A percentile compares a stretch with the other conserved stretches of the same genome.
Evolutionary conservation across 2,888 invertebrate species (phyloP).

Genomic region (Thumatha senex): DNA sequence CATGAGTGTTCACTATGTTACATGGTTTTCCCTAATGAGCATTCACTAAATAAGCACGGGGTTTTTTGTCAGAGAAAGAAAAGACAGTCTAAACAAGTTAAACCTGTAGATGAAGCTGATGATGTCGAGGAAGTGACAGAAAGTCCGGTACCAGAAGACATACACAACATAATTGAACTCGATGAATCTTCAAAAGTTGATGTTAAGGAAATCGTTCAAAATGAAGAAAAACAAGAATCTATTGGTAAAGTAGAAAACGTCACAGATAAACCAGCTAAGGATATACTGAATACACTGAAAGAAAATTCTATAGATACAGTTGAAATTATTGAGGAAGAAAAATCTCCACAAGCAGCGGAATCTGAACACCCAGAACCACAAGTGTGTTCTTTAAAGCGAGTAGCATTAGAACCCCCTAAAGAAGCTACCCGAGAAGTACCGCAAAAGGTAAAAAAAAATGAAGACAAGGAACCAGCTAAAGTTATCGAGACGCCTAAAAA

Average conservation of each 20-base stretch:
- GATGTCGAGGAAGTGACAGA: slow-evolving; percentile 27
- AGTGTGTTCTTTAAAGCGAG: slow-evolving; percentile 26
- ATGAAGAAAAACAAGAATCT: slow-evolving; percentile 25
- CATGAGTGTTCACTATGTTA: slow-evolving; percentile 80
- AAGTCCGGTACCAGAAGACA: slow-evolving; percentile 15
- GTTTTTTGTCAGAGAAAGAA: slow-evolving; percentile 71
- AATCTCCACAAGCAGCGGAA: slow-evolving; percentile 19
- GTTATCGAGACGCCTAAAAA: slow-evolving; percentile 52
- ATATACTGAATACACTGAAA: slow-evolving; percentile 1
- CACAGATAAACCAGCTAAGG: slow-evolving; percentile 8
- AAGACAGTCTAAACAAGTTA: slow-evolving; percentile 57
- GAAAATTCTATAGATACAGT: slow-evolving; percentile 17
- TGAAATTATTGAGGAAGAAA: slow-evolving; percentile 12
- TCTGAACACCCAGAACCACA: slow-evolving; percentile 19
- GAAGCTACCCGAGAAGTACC: slow-evolving; percentile 28
- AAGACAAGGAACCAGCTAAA: slow-evolving; percentile 36
- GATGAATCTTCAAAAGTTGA: slow-evolving; percentile 26
- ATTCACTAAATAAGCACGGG: slow-evolving; percentile 74
- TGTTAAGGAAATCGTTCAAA: slow-evolving; percentile 22
- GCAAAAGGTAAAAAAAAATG: slow-evolving; percentile 42
- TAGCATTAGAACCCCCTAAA: slow-evolving; percentile 24
- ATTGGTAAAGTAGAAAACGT: slow-evolving; percentile 24
- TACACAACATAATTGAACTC: slow-evolving; percentile 21
- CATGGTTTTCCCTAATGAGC: slow-evolving; percentile 81
- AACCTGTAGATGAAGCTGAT: slow-evolving; percentile 27